A percentile compares a stretch with the other conserved stretches of the same genome.
Evolutionary conservation across 2,797 vertebrate genomes (phyloP).

Genomic region (Chelonia mydas): DNA sequence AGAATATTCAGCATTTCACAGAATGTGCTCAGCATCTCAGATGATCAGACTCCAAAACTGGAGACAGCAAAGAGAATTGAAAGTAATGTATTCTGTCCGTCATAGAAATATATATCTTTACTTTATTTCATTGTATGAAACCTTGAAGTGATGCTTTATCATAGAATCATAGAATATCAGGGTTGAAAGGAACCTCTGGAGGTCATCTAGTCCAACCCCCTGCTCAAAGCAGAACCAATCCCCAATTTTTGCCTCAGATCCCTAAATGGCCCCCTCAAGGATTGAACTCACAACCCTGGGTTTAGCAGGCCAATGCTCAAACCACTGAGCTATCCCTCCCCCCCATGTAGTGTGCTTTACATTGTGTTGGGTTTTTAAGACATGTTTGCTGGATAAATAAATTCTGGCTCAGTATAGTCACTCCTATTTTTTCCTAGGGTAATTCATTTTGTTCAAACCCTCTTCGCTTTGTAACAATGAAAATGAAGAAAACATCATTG

Average conservation of each 20-base stretch:
- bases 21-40: not conserved
- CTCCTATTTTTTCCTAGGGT: accelerated
- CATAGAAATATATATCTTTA: not conserved
- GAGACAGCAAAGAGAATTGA: not conserved
- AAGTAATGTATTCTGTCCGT: not conserved
- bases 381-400: not conserved
- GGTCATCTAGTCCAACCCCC: too few species aligned
- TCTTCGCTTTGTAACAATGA: slow-evolving; percentile 5
- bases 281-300: too few species aligned
- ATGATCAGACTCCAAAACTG: not conserved
- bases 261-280: too few species aligned
- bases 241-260: too few species aligned
- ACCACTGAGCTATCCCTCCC: too few species aligned
- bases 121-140: not conserved
- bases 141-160: not conserved
- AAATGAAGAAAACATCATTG: not conserved
- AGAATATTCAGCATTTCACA: not conserved
- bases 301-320: too few species aligned
- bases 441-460: not conserved
- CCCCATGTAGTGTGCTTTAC: not conserved
- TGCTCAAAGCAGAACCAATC: too few species aligned
- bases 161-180: too few species aligned
- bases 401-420: not conserved
- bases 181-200: too few species aligned
- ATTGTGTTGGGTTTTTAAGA: not conserved